Percentiles rank a stretch among this genome's conserved stretches.
phyloP scores from a whole-genome alignment of 2,113 vertebrate genomes.

The Mesoclemmys tuberculata region DNA sequence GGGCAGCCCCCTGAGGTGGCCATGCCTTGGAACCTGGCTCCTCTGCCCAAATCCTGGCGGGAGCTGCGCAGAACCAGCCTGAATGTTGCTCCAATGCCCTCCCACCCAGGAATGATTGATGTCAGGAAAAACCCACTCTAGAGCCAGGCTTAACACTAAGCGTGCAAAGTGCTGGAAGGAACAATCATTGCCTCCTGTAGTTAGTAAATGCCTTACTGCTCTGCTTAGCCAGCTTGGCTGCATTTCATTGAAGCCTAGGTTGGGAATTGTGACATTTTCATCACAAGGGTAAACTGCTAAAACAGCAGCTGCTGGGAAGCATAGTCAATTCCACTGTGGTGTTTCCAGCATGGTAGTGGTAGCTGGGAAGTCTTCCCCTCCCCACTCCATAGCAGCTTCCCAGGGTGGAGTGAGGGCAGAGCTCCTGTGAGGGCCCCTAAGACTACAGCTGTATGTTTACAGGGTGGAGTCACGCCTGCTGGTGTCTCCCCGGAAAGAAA shows the following conservation, averaged over 20 bases:
- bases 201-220: neutral
- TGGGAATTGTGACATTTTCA: neutral
- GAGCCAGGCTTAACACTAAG: accelerated
- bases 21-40: constrained; percentile 51
- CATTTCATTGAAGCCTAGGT: neutral
- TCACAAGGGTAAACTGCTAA: accelerated
- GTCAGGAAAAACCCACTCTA: constrained; percentile 92
- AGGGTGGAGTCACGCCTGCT: neutral
- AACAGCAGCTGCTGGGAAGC: neutral
- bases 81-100: constrained; percentile 64
- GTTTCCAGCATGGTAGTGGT: neutral
- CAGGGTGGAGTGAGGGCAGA: neutral
- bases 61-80: constrained; percentile 86
- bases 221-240: neutral
- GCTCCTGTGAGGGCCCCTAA: neutral
- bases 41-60: constrained; percentile 80
- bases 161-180: neutral
- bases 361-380: neutral
- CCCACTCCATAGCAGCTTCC: neutral
- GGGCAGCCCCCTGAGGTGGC: constrained; percentile 64
- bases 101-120: constrained; percentile 87
- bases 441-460: constrained; percentile 48
- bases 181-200: accelerated
- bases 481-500: neutral
- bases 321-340: neutral